phyloP scores from a whole-genome alignment of 2,113 vertebrate species.

The Fregetta grallaria region DNA sequence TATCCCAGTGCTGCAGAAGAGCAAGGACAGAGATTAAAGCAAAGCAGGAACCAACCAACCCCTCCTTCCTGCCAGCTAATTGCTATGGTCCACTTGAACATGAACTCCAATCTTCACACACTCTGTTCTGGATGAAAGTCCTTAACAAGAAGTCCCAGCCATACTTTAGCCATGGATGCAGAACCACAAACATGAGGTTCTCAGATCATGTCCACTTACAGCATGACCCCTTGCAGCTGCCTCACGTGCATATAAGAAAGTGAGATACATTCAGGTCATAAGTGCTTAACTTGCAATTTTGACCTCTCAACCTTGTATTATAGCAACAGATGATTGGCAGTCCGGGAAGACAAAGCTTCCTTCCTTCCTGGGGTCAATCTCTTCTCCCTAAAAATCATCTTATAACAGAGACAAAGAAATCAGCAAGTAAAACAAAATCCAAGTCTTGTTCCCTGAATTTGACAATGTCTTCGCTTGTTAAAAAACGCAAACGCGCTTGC shows the following conservation, averaged over 20 bases:
- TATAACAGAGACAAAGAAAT: not conserved
- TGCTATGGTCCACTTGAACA: not conserved
- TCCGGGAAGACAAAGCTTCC: not conserved
- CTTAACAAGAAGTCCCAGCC: not conserved
- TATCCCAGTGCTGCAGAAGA: not conserved
- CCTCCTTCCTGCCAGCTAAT: not conserved
- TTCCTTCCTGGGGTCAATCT: not conserved
- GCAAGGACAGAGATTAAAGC: not conserved
- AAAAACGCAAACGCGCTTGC: not conserved
- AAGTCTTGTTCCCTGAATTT: not conserved
- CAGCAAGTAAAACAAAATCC: not conserved
- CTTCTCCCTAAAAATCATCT: not conserved
- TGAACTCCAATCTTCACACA: not conserved
- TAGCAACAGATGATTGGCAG: not conserved
- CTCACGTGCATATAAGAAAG: not conserved
- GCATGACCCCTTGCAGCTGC: not conserved
- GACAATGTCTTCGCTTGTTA: accelerated
- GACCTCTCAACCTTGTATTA: not conserved
- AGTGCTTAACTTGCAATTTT: not conserved
- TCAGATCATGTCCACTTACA: not conserved
- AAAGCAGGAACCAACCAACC: not conserved
- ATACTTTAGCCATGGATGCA: not conserved
- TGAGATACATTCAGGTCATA: not conserved
- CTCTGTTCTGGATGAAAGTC: not conserved
- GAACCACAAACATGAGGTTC: not conserved